Conservation (phyloP, 2,797 vertebrate species). For the Momotus momota region DNA sequence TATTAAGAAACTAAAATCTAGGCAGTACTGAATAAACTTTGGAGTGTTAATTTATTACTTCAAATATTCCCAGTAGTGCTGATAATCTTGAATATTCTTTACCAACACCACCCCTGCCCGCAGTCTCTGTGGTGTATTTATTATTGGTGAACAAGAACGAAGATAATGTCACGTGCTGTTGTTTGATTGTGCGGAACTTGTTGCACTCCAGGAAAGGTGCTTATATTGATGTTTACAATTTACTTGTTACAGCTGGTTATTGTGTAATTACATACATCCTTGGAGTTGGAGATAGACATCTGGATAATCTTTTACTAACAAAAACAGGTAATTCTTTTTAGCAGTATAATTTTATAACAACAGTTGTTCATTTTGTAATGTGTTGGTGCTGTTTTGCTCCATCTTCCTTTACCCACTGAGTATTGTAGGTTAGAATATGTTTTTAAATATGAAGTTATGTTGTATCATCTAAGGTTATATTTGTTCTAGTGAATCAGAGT, state of each 20-base stretch:
- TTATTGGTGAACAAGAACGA: background rate
- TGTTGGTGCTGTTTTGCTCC: background rate
- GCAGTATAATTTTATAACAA: background rate
- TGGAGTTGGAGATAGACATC: conserved; percentile 95
- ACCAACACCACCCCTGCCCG: background rate
- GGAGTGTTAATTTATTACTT: background rate
- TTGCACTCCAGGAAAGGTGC: background rate
- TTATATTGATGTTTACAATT: background rate
- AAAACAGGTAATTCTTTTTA: conserved; percentile 88
- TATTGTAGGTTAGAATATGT: background rate
- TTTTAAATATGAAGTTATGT: background rate
- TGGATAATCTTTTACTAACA: conserved; percentile 97
- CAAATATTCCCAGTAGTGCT: background rate
- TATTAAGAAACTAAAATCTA: background rate
- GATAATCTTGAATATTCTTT: background rate
- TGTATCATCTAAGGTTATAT: background rate
- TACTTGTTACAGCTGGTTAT: conserved; percentile 88
- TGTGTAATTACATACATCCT: conserved; percentile 99
- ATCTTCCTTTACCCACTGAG: background rate
- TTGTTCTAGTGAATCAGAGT: background rate
- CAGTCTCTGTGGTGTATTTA: background rate
- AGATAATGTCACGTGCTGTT: background rate
- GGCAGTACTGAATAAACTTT: background rate
- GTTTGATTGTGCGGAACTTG: conserved; percentile 1
- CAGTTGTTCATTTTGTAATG: background rate